Evolutionary conservation across 1,140 invertebrate species (phyloP), one percentile per base, ranked within the genome.

Genomic region (Hyphantria cunea): DNA sequence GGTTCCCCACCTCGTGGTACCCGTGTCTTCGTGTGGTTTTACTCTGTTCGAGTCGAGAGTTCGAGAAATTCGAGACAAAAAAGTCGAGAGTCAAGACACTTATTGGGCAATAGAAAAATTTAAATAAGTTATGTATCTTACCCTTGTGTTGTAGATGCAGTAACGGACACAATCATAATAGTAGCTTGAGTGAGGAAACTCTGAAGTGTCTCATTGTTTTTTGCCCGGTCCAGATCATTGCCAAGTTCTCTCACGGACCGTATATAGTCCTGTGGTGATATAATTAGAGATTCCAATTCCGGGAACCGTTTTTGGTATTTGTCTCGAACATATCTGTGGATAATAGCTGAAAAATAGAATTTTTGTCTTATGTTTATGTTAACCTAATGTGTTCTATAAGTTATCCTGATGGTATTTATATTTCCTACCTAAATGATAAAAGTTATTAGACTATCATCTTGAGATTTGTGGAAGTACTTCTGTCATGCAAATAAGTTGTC

Each of bases 141-240:
- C 95, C 99, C 99, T 93, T 99, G 98, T 45, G 99, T 99, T 0
- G 99, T 99, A 5, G 99, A 99, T 17, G 99, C 98, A 48, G 98
- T 99, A 0, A 99, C 98, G 70, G 97, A 99, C 10, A 99, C 98
- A 78, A 99, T 98, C 98, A 99, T 99, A 80, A 99, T 99, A 32
- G 98, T 99, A 0, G 99, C 98, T 86, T 99, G 97, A 0, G 98
- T 98, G 0, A 99, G 91, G 78, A 99, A 98, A 66, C 97, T 95
- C 78, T 97, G 96, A 11, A 99, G 91, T 66, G 92, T 96, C 91
- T 99, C 97, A 93, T 99, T 99, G 80, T 97, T 99, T 85, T 99
- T 99, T 0, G 97, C 98, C 86, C 96, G 96, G 71, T 98, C 97
- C 52, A 99, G 93, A 87, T 99, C 97, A 93, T 99, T 99, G 13